phyloP scores from a whole-genome alignment of 2,113 vertebrate genomes.

The Oreochromis niloticus region DNA sequence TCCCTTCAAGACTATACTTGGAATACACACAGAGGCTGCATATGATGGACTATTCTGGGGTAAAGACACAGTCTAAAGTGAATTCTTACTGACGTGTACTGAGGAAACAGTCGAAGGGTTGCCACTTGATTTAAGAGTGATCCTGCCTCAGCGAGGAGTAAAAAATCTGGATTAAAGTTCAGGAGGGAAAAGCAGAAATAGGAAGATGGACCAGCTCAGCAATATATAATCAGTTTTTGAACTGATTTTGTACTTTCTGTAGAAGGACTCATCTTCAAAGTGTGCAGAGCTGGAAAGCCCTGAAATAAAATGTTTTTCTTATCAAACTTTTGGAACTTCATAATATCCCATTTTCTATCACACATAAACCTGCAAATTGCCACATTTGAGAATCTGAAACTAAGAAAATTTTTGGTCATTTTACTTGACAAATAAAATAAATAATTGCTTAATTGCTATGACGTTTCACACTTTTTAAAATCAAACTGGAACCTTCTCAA shows the following conservation, averaged over 20 bases:
- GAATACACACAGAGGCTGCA: neutral
- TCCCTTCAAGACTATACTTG: slow-evolving; percentile 9
- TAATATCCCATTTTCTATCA: neutral
- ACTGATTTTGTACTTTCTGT: neutral
- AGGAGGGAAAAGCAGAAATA: neutral
- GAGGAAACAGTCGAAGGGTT: neutral
- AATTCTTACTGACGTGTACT: neutral
- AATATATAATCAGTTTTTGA: neutral
- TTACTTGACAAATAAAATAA: neutral
- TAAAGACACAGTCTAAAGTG: neutral
- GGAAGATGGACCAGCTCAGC: neutral
- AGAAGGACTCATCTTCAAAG: neutral
- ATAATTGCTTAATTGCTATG: too few species aligned
- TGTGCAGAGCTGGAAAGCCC: neutral
- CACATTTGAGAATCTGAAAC: neutral
- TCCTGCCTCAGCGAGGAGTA: neutral
- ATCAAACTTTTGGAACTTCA: neutral
- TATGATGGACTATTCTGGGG: slow-evolving; percentile 13
- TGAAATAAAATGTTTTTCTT: neutral
- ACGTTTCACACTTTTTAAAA: neutral
- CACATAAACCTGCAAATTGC: neutral
- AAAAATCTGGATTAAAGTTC: neutral
- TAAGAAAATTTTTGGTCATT: neutral
- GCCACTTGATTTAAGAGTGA: neutral
- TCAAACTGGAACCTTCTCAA: neutral